phyloP scores from a whole-genome alignment of 2,888 invertebrate genomes.

The Philonicus albiceps region DNA sequence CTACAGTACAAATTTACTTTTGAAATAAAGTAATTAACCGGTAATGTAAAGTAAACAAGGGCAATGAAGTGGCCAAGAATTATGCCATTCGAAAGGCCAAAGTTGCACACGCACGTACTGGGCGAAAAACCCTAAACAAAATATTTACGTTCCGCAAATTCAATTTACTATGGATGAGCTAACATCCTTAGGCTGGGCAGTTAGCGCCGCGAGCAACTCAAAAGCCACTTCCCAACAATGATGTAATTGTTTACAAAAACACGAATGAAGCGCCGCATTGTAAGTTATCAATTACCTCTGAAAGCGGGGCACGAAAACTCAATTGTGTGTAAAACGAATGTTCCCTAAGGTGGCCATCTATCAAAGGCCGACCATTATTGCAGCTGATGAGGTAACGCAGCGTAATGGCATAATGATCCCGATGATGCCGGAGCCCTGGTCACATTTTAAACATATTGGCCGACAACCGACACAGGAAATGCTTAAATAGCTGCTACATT shows the following conservation, averaged over 20 bases:
- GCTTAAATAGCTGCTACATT: not conserved
- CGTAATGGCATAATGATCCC: not conserved
- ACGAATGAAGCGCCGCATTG: constrained; percentile 16
- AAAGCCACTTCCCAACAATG: not conserved
- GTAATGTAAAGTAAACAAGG: not conserved
- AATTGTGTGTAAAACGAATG: constrained; percentile 21
- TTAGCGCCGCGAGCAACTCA: not conserved
- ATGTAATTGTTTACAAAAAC: constrained; percentile 16
- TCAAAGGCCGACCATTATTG: not conserved
- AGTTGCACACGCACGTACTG: not conserved
- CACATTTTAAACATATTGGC: not conserved
- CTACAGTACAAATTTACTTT: not conserved
- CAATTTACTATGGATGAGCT: constrained; percentile 9
- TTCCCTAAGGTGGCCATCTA: not conserved
- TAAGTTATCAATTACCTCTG: constrained; percentile 14
- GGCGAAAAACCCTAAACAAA: not conserved
- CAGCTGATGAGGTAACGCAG: constrained; percentile 6
- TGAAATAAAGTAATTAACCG: not conserved
- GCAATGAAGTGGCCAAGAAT: not conserved
- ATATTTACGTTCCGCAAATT: constrained; percentile 12
- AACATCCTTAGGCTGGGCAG: constrained; percentile 1
- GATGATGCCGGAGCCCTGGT: not conserved
- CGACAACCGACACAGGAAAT: not conserved
- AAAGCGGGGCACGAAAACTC: constrained; percentile 11
- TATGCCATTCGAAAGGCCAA: not conserved